Percentiles rank a stretch among this genome's conserved stretches.
Conservation (phyloP, 1,140 invertebrate genomes). For the Scylla paramamosain region DNA sequence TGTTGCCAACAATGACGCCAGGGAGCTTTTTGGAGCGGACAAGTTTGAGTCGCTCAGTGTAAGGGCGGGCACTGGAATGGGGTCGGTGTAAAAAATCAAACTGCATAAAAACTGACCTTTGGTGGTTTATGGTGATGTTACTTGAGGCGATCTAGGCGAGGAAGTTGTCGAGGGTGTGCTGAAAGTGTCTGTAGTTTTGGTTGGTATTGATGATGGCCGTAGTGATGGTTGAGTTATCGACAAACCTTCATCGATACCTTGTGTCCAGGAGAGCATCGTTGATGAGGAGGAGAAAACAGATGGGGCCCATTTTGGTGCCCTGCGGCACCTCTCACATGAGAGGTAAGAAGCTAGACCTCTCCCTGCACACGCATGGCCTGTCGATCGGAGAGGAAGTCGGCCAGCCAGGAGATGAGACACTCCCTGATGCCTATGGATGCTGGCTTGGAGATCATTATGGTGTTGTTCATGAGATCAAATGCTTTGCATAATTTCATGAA, state of each 20-base stretch:
- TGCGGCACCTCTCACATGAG: neutral
- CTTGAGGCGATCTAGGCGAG: neutral
- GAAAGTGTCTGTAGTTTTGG: neutral
- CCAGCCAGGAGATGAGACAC: too few species aligned
- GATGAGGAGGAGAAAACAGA: conserved; percentile 37
- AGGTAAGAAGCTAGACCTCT: neutral
- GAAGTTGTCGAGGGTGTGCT: neutral
- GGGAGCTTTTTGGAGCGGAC: neutral
- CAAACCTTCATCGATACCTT: neutral
- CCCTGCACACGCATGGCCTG: neutral
- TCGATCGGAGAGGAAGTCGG: neutral
- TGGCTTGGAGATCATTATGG: neutral
- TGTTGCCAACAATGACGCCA: too few species aligned
- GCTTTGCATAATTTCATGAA: neutral
- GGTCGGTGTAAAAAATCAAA: neutral
- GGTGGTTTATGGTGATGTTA: neutral
- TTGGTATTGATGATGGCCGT: conserved; percentile 1
- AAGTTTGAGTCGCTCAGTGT: neutral
- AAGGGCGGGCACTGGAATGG: neutral
- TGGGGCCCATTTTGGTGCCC: neutral
- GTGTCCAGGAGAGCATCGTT: conserved; percentile 29
- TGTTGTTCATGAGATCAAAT: neutral
- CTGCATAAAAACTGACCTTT: neutral
- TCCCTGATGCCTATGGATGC: neutral
- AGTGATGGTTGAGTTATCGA: conserved; percentile 25